A percentile compares a stretch with the other conserved stretches of the same genome.
These are phyloP conservation scores for Micrasema longulum DNA, from an alignment of 1,140 invertebrate genomes.

Conservation along the genomic window DNA sequence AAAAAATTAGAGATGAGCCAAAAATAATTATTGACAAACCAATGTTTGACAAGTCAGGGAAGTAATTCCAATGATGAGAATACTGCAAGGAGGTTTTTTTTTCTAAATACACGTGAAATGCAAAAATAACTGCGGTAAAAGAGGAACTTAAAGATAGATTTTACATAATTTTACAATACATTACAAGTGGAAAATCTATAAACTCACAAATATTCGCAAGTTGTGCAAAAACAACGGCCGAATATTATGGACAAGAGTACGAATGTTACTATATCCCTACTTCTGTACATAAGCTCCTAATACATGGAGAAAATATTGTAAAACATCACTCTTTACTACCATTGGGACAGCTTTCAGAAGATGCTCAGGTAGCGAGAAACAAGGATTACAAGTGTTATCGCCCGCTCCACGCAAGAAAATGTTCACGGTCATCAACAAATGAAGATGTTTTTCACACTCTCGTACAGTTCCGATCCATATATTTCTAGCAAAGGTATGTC, in stretches of 20 bases:
- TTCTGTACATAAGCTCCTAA: too few relatives aligned
- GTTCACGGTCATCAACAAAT: too few relatives aligned
- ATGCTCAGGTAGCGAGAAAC: neutral
- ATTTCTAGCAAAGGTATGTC: too few relatives aligned
- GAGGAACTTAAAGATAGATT: neutral
- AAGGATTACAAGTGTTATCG: too few relatives aligned
- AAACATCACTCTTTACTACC: too few relatives aligned
- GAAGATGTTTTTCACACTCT: too few relatives aligned
- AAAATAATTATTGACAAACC: too few relatives aligned
- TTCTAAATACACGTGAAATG: neutral
- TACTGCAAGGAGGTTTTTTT: neutral
- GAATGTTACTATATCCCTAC: neutral
- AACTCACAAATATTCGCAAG: neutral
- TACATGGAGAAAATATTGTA: too few relatives aligned
- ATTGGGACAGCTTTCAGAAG: too few relatives aligned
- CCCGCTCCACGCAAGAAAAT: too few relatives aligned
- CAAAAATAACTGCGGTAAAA: neutral
- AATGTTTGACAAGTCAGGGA: neutral
- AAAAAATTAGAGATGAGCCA: too few relatives aligned
- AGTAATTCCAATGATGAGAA: too few relatives aligned
- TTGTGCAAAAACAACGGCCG: neutral
- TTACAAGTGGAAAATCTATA: neutral
- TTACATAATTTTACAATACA: neutral
- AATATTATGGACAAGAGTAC: neutral
- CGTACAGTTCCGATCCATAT: neutral